Evolutionary conservation across 2,888 invertebrate species (phyloP), one percentile per base, ranked within the genome.

Genomic region (Lysandra bellargus): DNA sequence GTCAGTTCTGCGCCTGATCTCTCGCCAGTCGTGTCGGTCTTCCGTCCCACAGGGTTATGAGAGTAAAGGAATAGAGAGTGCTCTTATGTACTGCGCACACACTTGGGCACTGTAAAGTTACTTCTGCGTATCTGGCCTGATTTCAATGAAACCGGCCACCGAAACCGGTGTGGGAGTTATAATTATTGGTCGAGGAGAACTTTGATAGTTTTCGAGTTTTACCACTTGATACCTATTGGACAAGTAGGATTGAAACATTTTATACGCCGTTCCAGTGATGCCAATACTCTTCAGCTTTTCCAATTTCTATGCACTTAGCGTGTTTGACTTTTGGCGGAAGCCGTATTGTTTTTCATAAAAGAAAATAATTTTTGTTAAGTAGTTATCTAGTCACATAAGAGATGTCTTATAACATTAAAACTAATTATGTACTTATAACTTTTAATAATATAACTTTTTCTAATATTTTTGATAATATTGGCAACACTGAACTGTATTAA

Each of bases 191-290:
- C 30, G 53, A 49, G 53, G 14, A 49, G 49, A 14, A 53, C 75
- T 75, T 75, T 75, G 75, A 30, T 64, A 9, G 61, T 64, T 30
- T 23, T 30, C 61, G 2, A 64, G 61, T 30, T 64, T 64, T 64
- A 64, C 23, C 6, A 64, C 7, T 6, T 64, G 30, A 23, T 64
- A 30, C 17, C 61, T 64, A 9, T 64, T 23, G 9, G 61, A 61
- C 6, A 61, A 23, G 61, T 61, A 61, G 6, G 61, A 30, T 23
- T 64, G 61, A 23, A 64, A 9, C 23, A 64, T 64, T 64, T 64
- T 30, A 64, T 64, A 64, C 23, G 61, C 30, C 9, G 61, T 9
- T 30, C 61, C 61, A 30, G 61, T 44, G 60, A 60, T 60, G 60
- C 60, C 60, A 60, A 60, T 60, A 60, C n/a, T 23, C 57, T 57